Evolutionary conservation across 2,888 invertebrate genomes (phyloP).

Genomic region (Cheilosia pagana): DNA sequence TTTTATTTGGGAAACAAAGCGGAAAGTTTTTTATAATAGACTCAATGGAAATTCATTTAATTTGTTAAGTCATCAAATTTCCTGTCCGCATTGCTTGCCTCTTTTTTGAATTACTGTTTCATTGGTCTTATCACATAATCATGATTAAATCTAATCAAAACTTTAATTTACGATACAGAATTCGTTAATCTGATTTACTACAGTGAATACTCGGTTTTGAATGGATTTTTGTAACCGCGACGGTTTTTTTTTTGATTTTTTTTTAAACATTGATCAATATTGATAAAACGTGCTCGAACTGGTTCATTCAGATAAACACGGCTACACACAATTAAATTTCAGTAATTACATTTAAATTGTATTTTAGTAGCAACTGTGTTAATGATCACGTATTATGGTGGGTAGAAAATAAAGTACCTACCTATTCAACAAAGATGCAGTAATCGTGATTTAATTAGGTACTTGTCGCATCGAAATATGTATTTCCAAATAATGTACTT

Average conservation of each 20-base stretch:
- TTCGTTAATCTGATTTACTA: constrained; percentile 4
- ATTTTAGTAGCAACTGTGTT: too few species aligned
- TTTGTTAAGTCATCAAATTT: neutral
- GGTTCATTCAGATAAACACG: neutral
- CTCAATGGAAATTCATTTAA: neutral
- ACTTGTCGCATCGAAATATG: neutral
- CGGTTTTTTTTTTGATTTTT: too few species aligned
- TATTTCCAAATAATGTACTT: neutral
- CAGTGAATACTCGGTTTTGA: neutral
- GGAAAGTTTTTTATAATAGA: too few species aligned
- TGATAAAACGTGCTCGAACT: neutral
- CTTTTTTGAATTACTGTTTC: neutral
- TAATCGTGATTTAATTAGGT: too few species aligned
- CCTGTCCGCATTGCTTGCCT: constrained; percentile 2
- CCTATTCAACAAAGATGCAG: too few species aligned
- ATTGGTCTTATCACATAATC: neutral
- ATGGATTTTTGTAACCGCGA: neutral
- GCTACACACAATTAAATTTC: neutral
- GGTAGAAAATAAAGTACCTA: too few species aligned
- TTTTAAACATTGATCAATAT: neutral
- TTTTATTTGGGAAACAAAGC: too few species aligned
- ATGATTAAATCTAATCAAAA: constrained; percentile 8
- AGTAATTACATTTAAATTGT: neutral
- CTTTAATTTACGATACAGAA: neutral
- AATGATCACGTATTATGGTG: too few species aligned